Evolutionary conservation across 1,140 invertebrate species (phyloP).

Genomic region (Popillia japonica): DNA sequence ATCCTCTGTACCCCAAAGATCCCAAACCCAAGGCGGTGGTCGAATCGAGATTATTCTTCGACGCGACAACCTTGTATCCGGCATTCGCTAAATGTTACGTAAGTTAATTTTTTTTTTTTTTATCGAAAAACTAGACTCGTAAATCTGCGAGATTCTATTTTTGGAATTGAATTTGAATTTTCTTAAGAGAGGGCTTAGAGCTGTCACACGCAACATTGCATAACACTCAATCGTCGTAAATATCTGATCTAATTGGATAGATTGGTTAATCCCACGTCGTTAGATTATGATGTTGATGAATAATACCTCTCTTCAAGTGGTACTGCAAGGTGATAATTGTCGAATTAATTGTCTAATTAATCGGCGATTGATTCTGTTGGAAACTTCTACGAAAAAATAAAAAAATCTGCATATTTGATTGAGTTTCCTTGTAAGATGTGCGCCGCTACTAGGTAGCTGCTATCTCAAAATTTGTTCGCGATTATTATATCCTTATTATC

Average conservation of each 20-base stretch:
- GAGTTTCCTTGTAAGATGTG: too few relatives aligned
- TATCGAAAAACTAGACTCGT: background rate
- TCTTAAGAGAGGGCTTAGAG: background rate
- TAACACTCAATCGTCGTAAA: background rate
- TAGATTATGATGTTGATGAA: background rate
- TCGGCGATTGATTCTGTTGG: background rate
- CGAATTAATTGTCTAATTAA: background rate
- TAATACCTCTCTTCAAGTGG: background rate
- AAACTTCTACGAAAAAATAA: background rate
- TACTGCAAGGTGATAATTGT: background rate
- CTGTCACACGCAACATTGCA: background rate
- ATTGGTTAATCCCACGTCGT: background rate
- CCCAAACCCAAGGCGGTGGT: constrained; percentile 73
- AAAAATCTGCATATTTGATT: too few relatives aligned
- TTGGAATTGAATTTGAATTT: background rate
- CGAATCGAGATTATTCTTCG: constrained; percentile 78
- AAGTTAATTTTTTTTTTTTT: background rate
- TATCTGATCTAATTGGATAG: background rate
- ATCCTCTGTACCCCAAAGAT: constrained; percentile 77
- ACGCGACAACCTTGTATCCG: constrained; percentile 72
- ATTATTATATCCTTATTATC: background rate
- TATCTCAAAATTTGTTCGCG: background rate
- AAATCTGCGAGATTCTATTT: background rate
- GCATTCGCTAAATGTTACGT: constrained; percentile 14
- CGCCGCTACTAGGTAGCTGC: too few relatives aligned